Percentiles rank a stretch among this genome's conserved stretches.
phyloP scores from a whole-genome alignment of 2,113 vertebrate species.

The Pterophyllum scalare region DNA sequence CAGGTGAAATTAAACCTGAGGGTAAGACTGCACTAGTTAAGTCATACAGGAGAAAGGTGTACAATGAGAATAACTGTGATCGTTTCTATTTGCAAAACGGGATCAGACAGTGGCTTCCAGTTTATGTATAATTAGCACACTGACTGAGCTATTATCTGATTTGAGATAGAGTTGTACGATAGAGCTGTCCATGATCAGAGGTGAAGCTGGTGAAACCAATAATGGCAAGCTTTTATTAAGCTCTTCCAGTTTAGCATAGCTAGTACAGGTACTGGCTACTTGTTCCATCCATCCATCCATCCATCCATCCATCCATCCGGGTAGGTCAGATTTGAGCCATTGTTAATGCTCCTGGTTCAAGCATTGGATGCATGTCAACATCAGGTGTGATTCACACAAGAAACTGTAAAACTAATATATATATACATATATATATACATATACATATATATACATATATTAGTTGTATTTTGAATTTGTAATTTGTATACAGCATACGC shows the following conservation, averaged over 20 bases:
- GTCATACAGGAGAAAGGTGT: neutral
- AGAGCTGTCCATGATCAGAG: neutral
- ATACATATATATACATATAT: too few relatives aligned
- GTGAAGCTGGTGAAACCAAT: conserved; percentile 7
- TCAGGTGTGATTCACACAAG: too few relatives aligned
- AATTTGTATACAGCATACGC: too few relatives aligned
- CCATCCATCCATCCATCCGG: too few relatives aligned
- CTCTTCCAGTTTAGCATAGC: neutral
- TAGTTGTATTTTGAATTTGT: too few relatives aligned
- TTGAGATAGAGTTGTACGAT: neutral
- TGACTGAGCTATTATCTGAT: conserved; percentile 8
- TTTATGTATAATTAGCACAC: conserved; percentile 13
- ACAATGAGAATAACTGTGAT: neutral
- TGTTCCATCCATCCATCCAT: neutral
- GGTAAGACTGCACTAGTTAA: neutral
- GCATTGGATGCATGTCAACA: too few relatives aligned
- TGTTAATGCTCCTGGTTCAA: too few relatives aligned
- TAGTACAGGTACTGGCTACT: neutral
- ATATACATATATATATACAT: too few relatives aligned
- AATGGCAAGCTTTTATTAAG: conserved; percentile 11
- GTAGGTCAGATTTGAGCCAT: too few relatives aligned
- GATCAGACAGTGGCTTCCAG: neutral
- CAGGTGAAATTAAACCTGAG: neutral
- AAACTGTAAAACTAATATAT: too few relatives aligned
- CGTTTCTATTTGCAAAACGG: neutral